Evolutionary conservation across 64 coral and sea anemone species (phyloP).

Genomic region (Stichodactyla mertensii): DNA sequence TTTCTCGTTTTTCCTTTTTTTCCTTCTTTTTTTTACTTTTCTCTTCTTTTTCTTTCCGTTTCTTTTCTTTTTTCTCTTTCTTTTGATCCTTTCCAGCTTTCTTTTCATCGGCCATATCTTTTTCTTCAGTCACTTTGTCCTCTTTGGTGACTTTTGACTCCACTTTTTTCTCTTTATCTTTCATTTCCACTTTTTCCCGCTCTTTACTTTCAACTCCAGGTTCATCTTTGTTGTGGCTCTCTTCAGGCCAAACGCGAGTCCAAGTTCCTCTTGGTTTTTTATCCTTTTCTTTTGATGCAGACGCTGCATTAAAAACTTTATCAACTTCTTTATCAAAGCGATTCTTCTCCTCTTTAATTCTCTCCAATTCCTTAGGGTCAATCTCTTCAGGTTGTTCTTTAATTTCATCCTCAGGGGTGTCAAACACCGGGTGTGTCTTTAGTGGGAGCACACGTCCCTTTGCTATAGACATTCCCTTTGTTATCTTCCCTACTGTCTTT

Average conservation of each 20-base stretch:
- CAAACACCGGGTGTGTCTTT: constrained; percentile 8
- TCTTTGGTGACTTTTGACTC: neutral
- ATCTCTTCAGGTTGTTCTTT: neutral
- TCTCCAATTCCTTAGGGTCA: neutral
- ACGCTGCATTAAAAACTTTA: constrained; percentile 16
- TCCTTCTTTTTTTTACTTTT: neutral
- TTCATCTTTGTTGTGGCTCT: neutral
- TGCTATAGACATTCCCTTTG: neutral
- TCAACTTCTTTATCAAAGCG: constrained; percentile 10
- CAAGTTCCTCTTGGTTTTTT: neutral
- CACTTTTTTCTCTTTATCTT: neutral
- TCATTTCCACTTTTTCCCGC: neutral
- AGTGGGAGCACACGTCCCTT: neutral
- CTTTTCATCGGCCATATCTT: neutral
- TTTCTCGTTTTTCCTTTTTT: constrained; percentile 3
- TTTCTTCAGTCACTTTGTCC: neutral
- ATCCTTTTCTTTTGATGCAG: neutral
- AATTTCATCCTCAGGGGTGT: neutral
- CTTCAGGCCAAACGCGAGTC: neutral
- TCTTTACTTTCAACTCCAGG: neutral
- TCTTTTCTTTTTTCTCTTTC: constrained; percentile 1
- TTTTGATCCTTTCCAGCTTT: constrained; percentile 8
- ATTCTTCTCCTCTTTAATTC: neutral
- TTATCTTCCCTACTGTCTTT: neutral
- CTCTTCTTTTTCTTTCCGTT: neutral